These are phyloP conservation scores for Hippocampus mohnikei DNA, from an alignment of 2,113 vertebrate genomes.

Conservation along the genomic window DNA sequence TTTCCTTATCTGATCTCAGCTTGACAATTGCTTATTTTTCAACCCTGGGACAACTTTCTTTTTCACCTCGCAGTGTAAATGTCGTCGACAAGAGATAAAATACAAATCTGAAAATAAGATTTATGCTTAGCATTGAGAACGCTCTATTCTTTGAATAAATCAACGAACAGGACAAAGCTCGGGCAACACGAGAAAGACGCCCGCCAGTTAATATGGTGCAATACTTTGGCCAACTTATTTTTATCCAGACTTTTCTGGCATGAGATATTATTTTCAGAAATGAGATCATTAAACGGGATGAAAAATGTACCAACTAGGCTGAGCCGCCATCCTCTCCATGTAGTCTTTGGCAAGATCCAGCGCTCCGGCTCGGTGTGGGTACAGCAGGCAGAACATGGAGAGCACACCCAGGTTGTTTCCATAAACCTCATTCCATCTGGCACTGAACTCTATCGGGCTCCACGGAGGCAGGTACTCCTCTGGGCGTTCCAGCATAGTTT, in stretches of 20 bases:
- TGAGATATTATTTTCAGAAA: not conserved
- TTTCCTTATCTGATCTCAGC: too few relatives aligned
- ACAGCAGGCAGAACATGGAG: constrained; percentile 94
- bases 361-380: constrained; percentile 88
- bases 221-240: not conserved
- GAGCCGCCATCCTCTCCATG: constrained; percentile 99
- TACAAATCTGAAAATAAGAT: too few relatives aligned
- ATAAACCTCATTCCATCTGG: constrained; percentile 96
- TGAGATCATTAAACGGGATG: constrained; percentile 36
- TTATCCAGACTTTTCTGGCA: not conserved
- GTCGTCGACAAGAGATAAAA: too few relatives aligned
- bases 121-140: too few relatives aligned
- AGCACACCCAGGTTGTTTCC: constrained; percentile 94
- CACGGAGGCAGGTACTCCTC: constrained; percentile 92
- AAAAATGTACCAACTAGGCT: constrained; percentile 99
- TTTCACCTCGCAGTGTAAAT: too few relatives aligned
- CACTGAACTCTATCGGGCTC: constrained; percentile 86
- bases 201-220: too few relatives aligned
- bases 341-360: constrained; percentile 87
- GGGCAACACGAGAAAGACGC: too few relatives aligned
- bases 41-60: too few relatives aligned
- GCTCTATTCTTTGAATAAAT: too few relatives aligned
- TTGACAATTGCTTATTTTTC: too few relatives aligned
- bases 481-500: constrained; percentile 85
- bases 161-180: too few relatives aligned